A percentile compares a stretch with the other conserved stretches of the same genome.
Conservation (phyloP, 2,797 vertebrate genomes). For the Naso thynnoides region DNA sequence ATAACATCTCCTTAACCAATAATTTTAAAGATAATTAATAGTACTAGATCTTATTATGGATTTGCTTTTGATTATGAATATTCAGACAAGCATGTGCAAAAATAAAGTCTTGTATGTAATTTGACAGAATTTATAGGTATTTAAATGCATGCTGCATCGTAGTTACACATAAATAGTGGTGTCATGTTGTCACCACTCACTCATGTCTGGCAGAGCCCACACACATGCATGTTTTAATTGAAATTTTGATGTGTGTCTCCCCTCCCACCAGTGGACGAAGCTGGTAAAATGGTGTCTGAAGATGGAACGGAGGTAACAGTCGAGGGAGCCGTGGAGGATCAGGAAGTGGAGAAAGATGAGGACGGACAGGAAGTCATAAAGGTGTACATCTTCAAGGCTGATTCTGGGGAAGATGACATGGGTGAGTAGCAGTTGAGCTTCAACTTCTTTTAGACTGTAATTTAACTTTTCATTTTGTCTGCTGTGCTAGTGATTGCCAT, state of each 20-base stretch:
- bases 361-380: constrained; percentile 99
- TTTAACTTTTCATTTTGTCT: neutral
- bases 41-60: neutral
- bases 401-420: constrained; percentile 97
- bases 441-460: neutral
- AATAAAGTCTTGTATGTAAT: neutral
- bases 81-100: constrained; percentile 1
- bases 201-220: neutral
- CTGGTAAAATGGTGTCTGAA: constrained; percentile 95
- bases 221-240: neutral
- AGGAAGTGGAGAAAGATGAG: constrained; percentile 94
- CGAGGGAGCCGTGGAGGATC: constrained; percentile 88
- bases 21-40: neutral
- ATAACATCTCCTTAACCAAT: neutral
- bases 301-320: constrained; percentile 93
- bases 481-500: neutral
- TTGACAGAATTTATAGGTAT: neutral
- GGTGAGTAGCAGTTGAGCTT: constrained; percentile 82
- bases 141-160: neutral
- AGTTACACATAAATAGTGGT: neutral
- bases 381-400: constrained; percentile 99
- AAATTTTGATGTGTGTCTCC: constrained; percentile 7
- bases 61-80: neutral
- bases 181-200: neutral
- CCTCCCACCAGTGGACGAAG: constrained; percentile 91